Base-by-base conservation (phyloP, 2,113 vertebrate genomes). In the Pelodiscus sinensis region DNA sequence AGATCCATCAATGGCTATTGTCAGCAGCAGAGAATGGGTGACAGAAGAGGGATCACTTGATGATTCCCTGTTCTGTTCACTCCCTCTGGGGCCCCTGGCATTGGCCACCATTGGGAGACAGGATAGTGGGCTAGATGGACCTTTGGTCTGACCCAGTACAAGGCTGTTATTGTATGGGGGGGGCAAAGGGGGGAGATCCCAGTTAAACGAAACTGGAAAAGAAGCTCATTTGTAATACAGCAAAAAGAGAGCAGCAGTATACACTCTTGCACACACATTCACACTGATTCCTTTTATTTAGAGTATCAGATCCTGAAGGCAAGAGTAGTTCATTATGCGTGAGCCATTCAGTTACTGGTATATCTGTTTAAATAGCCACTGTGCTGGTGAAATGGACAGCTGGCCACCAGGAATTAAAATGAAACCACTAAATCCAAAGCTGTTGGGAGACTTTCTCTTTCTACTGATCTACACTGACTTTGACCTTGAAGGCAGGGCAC, bases 371-470 rank as follows among this genome's bases (percentile, higher is more conserved):
- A 4, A 0, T 4, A 35, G 57, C 75, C 6, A 5, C n/a, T 0
- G 3, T 3, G 2, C 18, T 25, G 16, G 44, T 8, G 0, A 8
- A 77, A 0, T 1, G 71, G 35, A 10, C 3, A n/a, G 1, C 16
- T 44, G 2, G 13, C 78, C 15, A 18, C 13, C 71, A 73, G 35
- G 81, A 84, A 12, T 1, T 31, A 25, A 78, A 5, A 21, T 4
- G 3, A 80, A 19, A 88, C 38, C 2, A 2, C 22, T 35, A 31
- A 57, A 11, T 3, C 15, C 84, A 8, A 82, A 7, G 18, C 51
- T 65, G 57, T 86, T 77, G 1, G 9, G 84, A 44, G 82, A 25
- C 88, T 82, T 71, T 2, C 31, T 58, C 52, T 8, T 14, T 22
- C 21, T 29, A 0, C 1, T 60, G 22, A 58, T 86, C 3, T 58